Base-by-base conservation (phyloP, 2,888 invertebrate species). In the Plutella xylostella region DNA sequence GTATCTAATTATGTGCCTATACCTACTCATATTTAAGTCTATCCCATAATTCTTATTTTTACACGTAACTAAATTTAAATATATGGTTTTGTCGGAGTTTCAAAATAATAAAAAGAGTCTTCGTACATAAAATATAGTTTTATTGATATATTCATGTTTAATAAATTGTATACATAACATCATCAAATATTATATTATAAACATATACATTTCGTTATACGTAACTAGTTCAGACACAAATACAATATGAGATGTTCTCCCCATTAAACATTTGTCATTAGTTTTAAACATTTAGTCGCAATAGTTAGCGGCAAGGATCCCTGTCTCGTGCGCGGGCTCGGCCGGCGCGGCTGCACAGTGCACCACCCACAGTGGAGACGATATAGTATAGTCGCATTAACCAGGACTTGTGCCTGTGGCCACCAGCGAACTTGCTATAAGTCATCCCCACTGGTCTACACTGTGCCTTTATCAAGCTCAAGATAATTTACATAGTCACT, bases 61-160 rank as follows among this genome's bases (percentile, higher is more conserved):
- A 38, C 37, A 37, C 37, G 6, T 21, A 22, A 9, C n/a, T 14
- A 4, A 21, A 6, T 2, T 20, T 20, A 21, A 18, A 15, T 7
- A 18, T 18, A n/a, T 20, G 31, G n/a, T 59, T 57, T 62, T 59
- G 55, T 65, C 62, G 62, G 58, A n/a, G n/a, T n/a, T n/a, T n/a
- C n/a, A 68, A 62, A 53, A 69, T 22, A 69, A 77, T 77, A 70
- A 69, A 76, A 80, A 79, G 61, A 66, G 73, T 72, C 57, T 61
- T 73, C 68, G 65, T 84, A 84, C 83, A 84, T 83, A 85, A 84
- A 85, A 85, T 84, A 85, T 85, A 85, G 82, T 85, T 84, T 84
- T 84, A 84, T 85, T 84, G 82, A 82, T 83, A 82, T 82, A 82
- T 80, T 69, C 79, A 83, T 80, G 80, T 83, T 83, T 83, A 83